Base-by-base conservation (phyloP, 23 tunicate genomes). In the Corella eumyota region DNA sequence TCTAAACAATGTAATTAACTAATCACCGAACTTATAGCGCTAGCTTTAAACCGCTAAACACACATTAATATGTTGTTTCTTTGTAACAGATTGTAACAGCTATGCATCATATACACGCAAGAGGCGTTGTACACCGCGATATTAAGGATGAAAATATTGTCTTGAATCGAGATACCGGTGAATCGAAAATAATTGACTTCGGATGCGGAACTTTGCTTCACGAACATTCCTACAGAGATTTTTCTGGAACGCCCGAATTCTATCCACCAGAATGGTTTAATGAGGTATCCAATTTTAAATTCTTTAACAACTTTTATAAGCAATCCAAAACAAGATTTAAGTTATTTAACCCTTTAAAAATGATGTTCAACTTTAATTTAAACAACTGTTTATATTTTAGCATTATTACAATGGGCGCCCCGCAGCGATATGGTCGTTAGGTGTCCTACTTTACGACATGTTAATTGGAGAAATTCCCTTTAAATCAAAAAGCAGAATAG, bases 181-280 rank as follows among this genome's bases (percentile, higher is more conserved):
- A 71, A 36, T 52, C 78, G 0, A 86, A 77, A 52, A 17, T 86
- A 7, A 86, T 86, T 36, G 95, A 86, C 54, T 86, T 86, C 49
- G 95, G 95, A 7, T 86, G 95, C 38, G 95, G 95, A 17, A 86
- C 95, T 20, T 45, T 77, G 21, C 58, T 86, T 9, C 78, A 78
- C 64, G 95, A 86, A 24, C 35, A 52, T 24, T 37, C 62, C 19
- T 86, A 77, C 72, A 73, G 53, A 3, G 95, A 86, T 50, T 86
- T 86, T 33, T 73, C 85, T 50, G 95, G 95, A 9, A 86, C 95
- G 5, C 95, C 95, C 3, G 95, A 86, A 60, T 86, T 86, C 62
- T 86, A 86, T 58, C 95, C 95, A 0, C 95, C 95, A 4, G 95
- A 86, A 51, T 86, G 95, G 95, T 86, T 86, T 46, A 62, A 63